Evolutionary conservation across 2,888 invertebrate species (phyloP).

Genomic region (Conchocele bisecta): DNA sequence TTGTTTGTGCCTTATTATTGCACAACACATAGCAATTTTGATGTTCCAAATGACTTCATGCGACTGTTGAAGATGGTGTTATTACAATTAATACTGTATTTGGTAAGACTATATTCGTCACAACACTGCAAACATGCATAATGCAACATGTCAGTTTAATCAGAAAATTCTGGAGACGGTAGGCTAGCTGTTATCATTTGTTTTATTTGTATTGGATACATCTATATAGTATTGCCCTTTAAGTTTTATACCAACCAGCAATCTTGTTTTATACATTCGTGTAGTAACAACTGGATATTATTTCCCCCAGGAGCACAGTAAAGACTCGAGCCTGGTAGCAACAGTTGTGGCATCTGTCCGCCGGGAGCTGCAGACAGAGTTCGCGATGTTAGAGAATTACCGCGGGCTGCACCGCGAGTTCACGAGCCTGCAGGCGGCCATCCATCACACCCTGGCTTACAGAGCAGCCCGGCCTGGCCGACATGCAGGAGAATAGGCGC

Average conservation of each 20-base stretch:
- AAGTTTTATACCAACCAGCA: neutral
- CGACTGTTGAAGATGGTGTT: no score
- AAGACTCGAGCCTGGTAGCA: conserved; percentile 68
- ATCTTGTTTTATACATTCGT: neutral
- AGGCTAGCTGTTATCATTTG: no score
- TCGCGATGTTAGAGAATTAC: conserved; percentile 65
- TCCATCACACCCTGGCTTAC: conserved; percentile 76
- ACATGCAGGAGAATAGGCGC: conserved; percentile 67
- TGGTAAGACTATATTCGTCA: no score
- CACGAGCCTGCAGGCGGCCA: conserved; percentile 55
- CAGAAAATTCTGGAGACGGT: no score
- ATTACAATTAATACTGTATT: no score
- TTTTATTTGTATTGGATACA: no score
- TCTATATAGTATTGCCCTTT: neutral
- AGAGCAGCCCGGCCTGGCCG: conserved; percentile 63
- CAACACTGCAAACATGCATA: no score
- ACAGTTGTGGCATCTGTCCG: conserved; percentile 68
- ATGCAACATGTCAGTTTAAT: no score
- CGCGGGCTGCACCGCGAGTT: conserved; percentile 64
- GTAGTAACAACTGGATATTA: neutral
- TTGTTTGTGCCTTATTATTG: no score
- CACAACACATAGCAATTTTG: no score
- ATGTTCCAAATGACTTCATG: no score
- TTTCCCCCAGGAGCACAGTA: conserved; percentile 62
- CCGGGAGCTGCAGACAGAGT: conserved; percentile 66